These are phyloP conservation scores for Notothenia coriiceps DNA, from an alignment of 2,113 vertebrate genomes.

Conservation along the genomic window DNA sequence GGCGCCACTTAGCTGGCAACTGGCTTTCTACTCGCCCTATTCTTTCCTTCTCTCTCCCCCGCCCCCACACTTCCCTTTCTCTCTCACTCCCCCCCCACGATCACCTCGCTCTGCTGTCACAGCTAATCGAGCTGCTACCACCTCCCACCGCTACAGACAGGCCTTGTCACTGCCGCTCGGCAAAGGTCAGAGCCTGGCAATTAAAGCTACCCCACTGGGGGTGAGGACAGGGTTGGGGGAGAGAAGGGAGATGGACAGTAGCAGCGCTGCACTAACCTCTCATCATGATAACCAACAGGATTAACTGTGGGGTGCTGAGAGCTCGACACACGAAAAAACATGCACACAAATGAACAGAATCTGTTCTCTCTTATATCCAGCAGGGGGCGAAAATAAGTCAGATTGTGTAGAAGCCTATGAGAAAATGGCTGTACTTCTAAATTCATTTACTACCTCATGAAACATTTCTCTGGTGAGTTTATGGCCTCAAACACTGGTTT, in stretches of 20 bases:
- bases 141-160: slow-evolving; percentile 78
- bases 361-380: no score
- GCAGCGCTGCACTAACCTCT: slow-evolving; percentile 69
- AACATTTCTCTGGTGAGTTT: no score
- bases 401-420: no score
- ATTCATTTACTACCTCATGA: no score
- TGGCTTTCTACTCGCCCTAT: no score
- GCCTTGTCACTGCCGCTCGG: slow-evolving; percentile 75
- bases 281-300: slow-evolving; percentile 71
- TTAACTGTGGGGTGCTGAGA: slow-evolving; percentile 49
- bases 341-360: slow-evolving; percentile 10
- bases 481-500: no score
- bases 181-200: slow-evolving; percentile 84
- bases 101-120: slow-evolving; percentile 77
- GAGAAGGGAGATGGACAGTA: slow-evolving; percentile 46
- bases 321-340: slow-evolving; percentile 19
- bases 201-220: slow-evolving; percentile 79
- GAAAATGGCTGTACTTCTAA: no score
- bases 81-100: slow-evolving; percentile 10
- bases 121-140: slow-evolving; percentile 78
- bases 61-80: not conserved
- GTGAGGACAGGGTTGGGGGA: slow-evolving; percentile 27
- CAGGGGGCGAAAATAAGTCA: no score
- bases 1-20: no score
- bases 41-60: no score